Conservation (phyloP, 2,797 vertebrate genomes). For the Scomberomorus guttatus region DNA sequence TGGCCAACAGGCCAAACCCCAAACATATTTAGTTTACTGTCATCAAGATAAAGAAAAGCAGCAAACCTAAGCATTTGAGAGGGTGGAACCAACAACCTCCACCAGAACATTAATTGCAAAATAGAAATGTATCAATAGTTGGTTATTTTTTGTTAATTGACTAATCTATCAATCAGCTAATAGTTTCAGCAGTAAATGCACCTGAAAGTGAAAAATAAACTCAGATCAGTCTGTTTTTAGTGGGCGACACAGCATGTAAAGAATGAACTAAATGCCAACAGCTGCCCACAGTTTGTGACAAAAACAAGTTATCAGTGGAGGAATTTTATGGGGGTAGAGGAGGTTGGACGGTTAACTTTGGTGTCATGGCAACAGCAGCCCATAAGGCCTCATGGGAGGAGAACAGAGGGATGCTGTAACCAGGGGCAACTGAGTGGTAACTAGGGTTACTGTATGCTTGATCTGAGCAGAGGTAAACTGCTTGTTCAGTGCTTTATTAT, state of each 20-base stretch:
- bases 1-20: too few species aligned
- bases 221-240: conserved; percentile 7
- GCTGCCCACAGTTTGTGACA: conserved; percentile 13
- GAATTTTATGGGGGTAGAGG: neutral
- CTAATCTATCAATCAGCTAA: neutral
- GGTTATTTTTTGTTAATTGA: too few species aligned
- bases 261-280: conserved; percentile 24
- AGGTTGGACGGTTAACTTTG: conserved; percentile 44
- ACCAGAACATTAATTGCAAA: too few species aligned
- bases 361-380: conserved; percentile 77
- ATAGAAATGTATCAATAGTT: too few species aligned
- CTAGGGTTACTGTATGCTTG: conserved; percentile 48
- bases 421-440: conserved; percentile 73
- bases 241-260: conserved; percentile 31
- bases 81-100: neutral
- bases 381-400: conserved; percentile 56
- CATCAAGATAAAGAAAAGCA: too few species aligned
- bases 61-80: neutral
- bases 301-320: conserved; percentile 8
- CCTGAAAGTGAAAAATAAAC: neutral
- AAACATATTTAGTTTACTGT: too few species aligned
- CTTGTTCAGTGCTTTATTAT: conserved; percentile 12
- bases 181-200: neutral
- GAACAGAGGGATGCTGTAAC: conserved; percentile 72
- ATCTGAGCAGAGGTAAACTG: conserved; percentile 37